Evolutionary conservation across 2,797 vertebrate genomes (phyloP), one percentile per base, ranked within the genome.

Genomic region (Parauchenoglanis punctatus): DNA sequence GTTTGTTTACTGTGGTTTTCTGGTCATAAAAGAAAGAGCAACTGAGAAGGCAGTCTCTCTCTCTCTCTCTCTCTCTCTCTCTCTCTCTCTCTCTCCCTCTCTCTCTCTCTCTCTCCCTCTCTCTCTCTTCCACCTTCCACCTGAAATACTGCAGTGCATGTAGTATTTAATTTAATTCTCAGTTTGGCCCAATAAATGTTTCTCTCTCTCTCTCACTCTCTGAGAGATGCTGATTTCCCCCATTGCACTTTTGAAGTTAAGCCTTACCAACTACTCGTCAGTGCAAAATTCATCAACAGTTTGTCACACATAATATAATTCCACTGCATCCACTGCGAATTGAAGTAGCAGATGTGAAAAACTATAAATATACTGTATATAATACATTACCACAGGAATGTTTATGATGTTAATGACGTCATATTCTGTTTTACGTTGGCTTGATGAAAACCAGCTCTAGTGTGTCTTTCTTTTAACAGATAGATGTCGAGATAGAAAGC

Each of bases 1-100:
- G 94, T 96, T 95, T 95, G 94, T 96, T 95, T 95, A 95, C 94
- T 95, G 95, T 91, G 95, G 95, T 96, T 95, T 95, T 91, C 92
- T 83, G 89, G 90, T 93, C 94, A 93, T 96, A 95, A 96, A 96
- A 95, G 94, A 94, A 94, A 95, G 93, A 93, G 92, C 91, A 93
- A 93, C 92, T 92, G 90, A 93, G 73, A 54, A 92, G 91, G 89
- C 84, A 86, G 68, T 73, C 40, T 80, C 54, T 93, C 89, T 31
- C 86, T 82, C 61, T 75, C 81, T 61, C n/a, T 72, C 58, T 78
- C 67, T 67, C 20, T n/a, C 81, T 46, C 31, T 77, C 54, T 63
- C 85, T 88, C 40, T 85, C 73, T 80, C 40, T 84, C n/a, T 49
- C 46, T 68, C 81, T 77, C 56, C 67, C 44, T 75, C 54, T 81